Base-by-base conservation (phyloP, 1,140 invertebrate genomes). In the Sesamia nonagrioides region DNA sequence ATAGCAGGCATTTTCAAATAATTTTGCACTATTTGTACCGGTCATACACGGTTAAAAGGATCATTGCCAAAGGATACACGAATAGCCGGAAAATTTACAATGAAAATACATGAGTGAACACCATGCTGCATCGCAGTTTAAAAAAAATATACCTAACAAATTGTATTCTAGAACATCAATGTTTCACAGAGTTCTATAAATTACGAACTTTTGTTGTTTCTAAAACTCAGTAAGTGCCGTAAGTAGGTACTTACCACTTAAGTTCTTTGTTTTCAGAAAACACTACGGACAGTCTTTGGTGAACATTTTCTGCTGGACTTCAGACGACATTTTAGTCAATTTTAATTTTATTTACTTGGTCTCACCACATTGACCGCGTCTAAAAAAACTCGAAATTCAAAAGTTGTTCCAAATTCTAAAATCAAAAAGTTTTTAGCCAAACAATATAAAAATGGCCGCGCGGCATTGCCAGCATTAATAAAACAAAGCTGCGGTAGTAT, bases 401-500 rank as follows among this genome's bases (percentile, higher is more conserved):
- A 68, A 50, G 8, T 7, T 18, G 42, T 56, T 56, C 9, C 21
- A 56, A 7, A 56, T 7, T 54, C 18, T 3, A 54, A 68, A 27
- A 68, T 6, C 21, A 33, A 27, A 48, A 15, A 15, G 63, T 50
- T 48, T 68, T 48, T 18, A 48, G 18, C 8, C 17, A 2, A 27
- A 68, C 27, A 35, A 71, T 54, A 54, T 71, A 13, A 35, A 42
- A 75, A 75, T 69, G 33, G 52, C 6, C 50, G 48, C 33, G 18
- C 33, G n/a, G 61, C 17, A 54, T 52, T 61, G 69, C 76, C 66
- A 66, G 61, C 71, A 60, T 78, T 78, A 80, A 80, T 82, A 78
- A 80, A 82, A 80, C 78, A 78, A 78, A 79, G 69, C 77, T 63
- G 66, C 63, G 33, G 73, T 71, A 72, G 72, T 78, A 84, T 84